phyloP scores from a whole-genome alignment of 2,113 vertebrate species.

The Neogale vison region DNA sequence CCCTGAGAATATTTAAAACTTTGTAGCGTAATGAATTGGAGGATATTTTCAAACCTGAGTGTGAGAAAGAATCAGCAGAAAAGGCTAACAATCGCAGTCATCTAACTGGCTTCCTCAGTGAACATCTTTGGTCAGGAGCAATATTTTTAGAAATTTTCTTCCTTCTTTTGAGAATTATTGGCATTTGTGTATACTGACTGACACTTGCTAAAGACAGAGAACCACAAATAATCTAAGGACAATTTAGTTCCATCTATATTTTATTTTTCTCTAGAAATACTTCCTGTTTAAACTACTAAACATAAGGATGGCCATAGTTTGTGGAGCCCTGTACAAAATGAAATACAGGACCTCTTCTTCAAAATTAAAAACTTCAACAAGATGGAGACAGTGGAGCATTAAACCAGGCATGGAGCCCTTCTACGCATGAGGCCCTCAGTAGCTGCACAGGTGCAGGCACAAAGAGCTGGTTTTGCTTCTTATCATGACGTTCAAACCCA shows the following conservation, averaged over 20 bases:
- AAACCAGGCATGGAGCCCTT: neutral
- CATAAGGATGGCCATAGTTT: neutral
- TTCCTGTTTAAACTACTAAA: neutral
- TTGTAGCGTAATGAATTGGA: slow-evolving; percentile 41
- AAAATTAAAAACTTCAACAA: slow-evolving; percentile 31
- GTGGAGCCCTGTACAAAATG: neutral
- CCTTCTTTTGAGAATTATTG: slow-evolving; percentile 45
- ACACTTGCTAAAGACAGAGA: slow-evolving; percentile 61
- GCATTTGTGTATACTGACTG: neutral
- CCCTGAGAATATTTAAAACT: slow-evolving; percentile 78
- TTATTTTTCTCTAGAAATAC: slow-evolving; percentile 58
- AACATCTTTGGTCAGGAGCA: slow-evolving; percentile 43
- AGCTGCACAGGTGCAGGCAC: neutral
- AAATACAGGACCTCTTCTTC: neutral
- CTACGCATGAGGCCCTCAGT: neutral
- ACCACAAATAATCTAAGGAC: neutral
- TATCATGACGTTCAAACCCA: neutral
- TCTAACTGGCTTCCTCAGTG: neutral
- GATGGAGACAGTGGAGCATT: neutral
- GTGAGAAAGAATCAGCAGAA: slow-evolving; percentile 53
- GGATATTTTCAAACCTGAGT: slow-evolving; percentile 64
- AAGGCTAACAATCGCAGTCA: slow-evolving; percentile 37
- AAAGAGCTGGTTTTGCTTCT: neutral
- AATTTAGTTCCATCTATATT: slow-evolving; percentile 42
- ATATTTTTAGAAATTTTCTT: slow-evolving; percentile 18